Conservation (phyloP, 2,797 vertebrate species). For the Salarias fasciatus region DNA sequence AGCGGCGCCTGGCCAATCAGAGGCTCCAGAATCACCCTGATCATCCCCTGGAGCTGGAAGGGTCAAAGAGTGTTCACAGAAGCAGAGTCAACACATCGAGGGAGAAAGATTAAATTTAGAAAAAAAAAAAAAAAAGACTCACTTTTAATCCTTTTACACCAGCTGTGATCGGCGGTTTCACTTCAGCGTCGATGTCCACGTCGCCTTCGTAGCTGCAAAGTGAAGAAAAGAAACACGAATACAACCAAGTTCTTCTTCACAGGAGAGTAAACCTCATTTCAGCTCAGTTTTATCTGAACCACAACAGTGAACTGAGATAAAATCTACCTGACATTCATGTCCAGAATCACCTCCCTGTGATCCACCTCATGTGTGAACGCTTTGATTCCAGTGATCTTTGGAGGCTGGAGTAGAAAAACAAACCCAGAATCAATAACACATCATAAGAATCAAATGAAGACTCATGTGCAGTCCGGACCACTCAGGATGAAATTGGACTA, state of each 20-base stretch:
- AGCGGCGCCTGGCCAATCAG: conserved; percentile 89
- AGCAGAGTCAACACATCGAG: background rate
- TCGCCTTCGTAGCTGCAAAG: conserved; percentile 88
- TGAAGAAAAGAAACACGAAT: too few relatives aligned
- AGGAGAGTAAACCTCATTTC: too few relatives aligned
- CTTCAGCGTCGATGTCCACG: conserved; percentile 89
- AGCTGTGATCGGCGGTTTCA: conserved; percentile 87
- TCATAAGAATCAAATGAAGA: too few relatives aligned
- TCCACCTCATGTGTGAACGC: conserved; percentile 88
- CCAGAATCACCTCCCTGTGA: conserved; percentile 89
- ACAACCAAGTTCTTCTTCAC: background rate
- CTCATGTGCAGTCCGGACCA: too few relatives aligned
- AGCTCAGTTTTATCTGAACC: too few relatives aligned
- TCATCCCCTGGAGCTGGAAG: conserved; percentile 87
- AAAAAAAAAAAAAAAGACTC: conserved; percentile 7
- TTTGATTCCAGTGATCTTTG: conserved; percentile 89
- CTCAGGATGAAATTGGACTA: too few relatives aligned
- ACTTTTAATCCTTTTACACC: conserved; percentile 94
- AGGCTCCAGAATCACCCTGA: conserved; percentile 92
- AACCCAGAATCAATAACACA: too few relatives aligned
- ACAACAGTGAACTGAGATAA: background rate
- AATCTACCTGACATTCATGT: conserved; percentile 90
- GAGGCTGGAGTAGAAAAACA: conserved; percentile 80
- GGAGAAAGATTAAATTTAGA: background rate
- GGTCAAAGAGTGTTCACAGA: conserved; percentile 10